Evolutionary conservation across 2,797 vertebrate genomes (phyloP), one percentile per base, ranked within the genome.

Genomic region (Ctenopoma kingsleyae): DNA sequence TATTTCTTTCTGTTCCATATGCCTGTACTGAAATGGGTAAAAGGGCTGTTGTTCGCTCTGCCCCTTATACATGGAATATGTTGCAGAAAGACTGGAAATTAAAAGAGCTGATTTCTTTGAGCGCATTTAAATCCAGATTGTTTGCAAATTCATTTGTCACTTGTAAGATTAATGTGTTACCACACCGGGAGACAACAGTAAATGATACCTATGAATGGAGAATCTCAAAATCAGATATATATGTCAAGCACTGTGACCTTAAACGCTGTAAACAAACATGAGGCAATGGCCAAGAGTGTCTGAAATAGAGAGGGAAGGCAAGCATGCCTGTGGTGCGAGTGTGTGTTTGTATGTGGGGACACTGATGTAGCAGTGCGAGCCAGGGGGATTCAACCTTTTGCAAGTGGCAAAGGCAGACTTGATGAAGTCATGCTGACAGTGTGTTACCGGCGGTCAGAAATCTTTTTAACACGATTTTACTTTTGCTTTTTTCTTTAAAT

Each of bases 381-480:
- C 84, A 20, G 46, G 7, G 81, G 87, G 81, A 66, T 89, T 90
- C 90, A 91, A 91, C 91, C 90, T 92, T 92, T 89, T 82, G 87
- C 86, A 80, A 84, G 86, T 90, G 90, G 90, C 91, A 91, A 91
- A 91, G 91, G 89, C 92, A 92, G 87, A 85, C 68, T 20, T 91
- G 90, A 92, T 91, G 89, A 89, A 92, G 82, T 87, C 68, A 77
- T 90, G 87, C 78, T 92, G 92, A 92, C 92, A 92, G 89, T 12
- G 23, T 6, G 7, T 71, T 60, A 65, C 91, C 88, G 27, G 76
- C 71, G 61, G 92, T 68, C 76, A 74, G 71, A 74, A 60, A 51
- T 85, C 76, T 77, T 79, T 87, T 88, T 76, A 81, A 82, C 78
- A 71, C 69, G 4, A 32, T 76, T 88, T 82, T 78, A 59, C 72